A percentile compares a stretch with the other conserved stretches of the same genome.
Evolutionary conservation across 1,140 invertebrate genomes (phyloP).

Genomic region (Drosophila sulfurigaster): DNA sequence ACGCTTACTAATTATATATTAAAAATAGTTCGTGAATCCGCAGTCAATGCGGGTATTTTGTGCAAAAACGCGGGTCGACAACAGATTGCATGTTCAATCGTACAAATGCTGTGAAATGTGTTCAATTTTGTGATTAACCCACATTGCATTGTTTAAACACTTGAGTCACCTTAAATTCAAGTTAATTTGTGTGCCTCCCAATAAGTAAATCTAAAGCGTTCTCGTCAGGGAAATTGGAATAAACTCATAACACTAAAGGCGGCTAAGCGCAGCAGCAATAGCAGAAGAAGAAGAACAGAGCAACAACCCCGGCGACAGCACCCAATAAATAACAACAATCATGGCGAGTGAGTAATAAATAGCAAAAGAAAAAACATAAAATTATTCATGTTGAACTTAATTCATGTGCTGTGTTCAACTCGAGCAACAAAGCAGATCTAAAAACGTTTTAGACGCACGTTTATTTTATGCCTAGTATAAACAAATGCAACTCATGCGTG

Average conservation of each 20-base stretch:
- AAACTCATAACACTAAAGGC: conserved; percentile 39
- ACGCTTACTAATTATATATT: conserved; percentile 19
- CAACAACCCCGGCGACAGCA: conserved; percentile 6
- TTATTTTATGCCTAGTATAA: conserved; percentile 62
- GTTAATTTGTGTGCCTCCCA: conserved; percentile 34
- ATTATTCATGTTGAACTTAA: conserved; percentile 33
- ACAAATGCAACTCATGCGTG: conserved; percentile 75
- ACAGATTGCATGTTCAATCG: conserved; percentile 2
- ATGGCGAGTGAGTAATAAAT: conserved; percentile 81
- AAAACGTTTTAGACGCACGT: conserved; percentile 33
- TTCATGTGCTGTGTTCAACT: conserved; percentile 14
- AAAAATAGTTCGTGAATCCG: conserved; percentile 6
- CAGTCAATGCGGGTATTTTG: conserved; percentile 6
- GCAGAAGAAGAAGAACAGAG: conserved; percentile 20
- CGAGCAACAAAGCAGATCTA: conserved; percentile 7
- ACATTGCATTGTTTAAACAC: conserved; percentile 40
- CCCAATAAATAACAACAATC: conserved; percentile 48
- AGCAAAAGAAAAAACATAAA: conserved; percentile 33
- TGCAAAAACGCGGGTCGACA: conserved; percentile 15
- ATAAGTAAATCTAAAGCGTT: conserved; percentile 66
- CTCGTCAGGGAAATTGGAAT: conserved; percentile 4
- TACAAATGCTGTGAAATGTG: conserved; percentile 68
- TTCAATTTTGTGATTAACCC: conserved; percentile 54
- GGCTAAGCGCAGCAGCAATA: conserved; percentile 34
- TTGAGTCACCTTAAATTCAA: conserved; percentile 3